A percentile compares a stretch with the other conserved stretches of the same genome.
phyloP scores from a whole-genome alignment of 2,797 vertebrate genomes.

The Numenius phaeopus region DNA sequence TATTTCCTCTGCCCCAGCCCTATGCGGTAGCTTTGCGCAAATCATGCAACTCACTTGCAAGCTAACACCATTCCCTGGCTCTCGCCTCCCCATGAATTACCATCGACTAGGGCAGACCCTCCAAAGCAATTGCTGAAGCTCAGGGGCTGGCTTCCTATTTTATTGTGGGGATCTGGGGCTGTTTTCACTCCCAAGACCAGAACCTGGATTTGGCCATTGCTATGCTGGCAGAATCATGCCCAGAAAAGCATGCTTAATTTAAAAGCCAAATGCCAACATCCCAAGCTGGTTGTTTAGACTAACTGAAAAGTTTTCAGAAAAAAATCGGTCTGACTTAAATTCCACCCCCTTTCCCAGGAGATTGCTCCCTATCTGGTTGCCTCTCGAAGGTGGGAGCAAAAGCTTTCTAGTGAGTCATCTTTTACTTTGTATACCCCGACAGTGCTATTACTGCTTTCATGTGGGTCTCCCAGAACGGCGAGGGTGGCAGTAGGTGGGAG shows the following conservation, averaged over 20 bases:
- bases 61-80: neutral
- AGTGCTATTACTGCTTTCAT: slow-evolving; percentile 40
- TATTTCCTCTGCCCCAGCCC: neutral
- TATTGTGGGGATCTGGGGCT: neutral
- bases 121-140: neutral
- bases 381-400: slow-evolving; percentile 61
- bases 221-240: neutral
- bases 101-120: neutral
- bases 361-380: slow-evolving; percentile 46
- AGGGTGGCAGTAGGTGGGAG: neutral
- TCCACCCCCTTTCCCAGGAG: slow-evolving; percentile 44
- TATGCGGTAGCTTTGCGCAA: fast-evolving
- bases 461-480: neutral
- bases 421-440: neutral
- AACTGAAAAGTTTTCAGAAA: slow-evolving; percentile 29
- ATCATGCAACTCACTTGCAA: neutral
- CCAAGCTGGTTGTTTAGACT: slow-evolving; percentile 29
- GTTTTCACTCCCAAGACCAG: neutral
- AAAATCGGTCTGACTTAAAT: slow-evolving; percentile 26
- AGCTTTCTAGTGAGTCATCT: slow-evolving; percentile 51
- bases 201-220: neutral
- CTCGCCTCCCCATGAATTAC: neutral
- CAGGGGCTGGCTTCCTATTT: neutral
- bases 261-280: neutral
- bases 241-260: neutral